Evolutionary conservation across 2,888 invertebrate species (phyloP), one percentile per base, ranked within the genome.

Genomic region (Melitaea athalia): DNA sequence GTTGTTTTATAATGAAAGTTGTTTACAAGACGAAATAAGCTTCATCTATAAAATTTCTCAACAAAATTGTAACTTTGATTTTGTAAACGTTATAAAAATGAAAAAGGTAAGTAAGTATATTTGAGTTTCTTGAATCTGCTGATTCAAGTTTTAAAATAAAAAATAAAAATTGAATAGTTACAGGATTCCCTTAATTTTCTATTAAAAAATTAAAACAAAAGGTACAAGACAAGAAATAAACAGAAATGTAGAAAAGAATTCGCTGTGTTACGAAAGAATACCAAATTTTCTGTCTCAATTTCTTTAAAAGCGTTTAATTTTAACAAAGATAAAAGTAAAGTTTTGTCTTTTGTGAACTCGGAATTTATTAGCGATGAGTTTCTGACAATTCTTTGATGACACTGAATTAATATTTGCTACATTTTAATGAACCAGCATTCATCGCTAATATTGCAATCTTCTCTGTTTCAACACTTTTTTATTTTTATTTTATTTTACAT

Each of bases 281-380:
- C 72, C 80, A 76, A 81, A 84, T 79, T 82, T 75, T 76, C 24
- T 75, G 74, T 77, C 77, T 77, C 78, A 81, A 79, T 81, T 84
- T 81, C 80, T 79, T 79, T 74, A 75, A 79, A 80, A 79, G 78
- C 79, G 75, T 83, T 85, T 86, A 82, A 85, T 84, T 86, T 85
- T 79, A 78, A 78, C 78, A 79, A 76, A 75, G 75, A 80, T 76
- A 78, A 78, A 78, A 75, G 79, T 77, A 82, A 84, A 83, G 77
- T 81, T 83, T 76, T 78, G 74, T 75, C 77, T 76, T 77, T 78
- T 77, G 72, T 72, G 64, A 73, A 72, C 80, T 81, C 79, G 31
- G 81, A 74, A 79, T 81, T 80, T 81, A 83, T 83, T 84, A 68
- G 74, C 71, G 76, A 83, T 79, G 78, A 79, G 75, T 72, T 24